Base-by-base conservation (phyloP, 2,797 vertebrate species). In the Calcarius lapponicus region DNA sequence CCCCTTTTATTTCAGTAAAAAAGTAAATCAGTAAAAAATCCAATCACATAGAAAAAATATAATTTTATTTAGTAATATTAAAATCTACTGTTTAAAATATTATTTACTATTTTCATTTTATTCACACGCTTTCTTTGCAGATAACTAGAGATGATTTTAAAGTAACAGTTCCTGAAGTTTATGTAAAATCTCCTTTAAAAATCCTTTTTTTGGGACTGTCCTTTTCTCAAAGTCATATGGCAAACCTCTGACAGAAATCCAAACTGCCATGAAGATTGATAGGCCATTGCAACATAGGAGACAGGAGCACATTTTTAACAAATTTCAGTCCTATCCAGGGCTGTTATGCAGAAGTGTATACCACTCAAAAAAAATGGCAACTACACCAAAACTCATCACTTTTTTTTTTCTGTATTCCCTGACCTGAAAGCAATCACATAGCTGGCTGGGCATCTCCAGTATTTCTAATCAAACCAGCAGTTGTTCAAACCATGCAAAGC, bases 221-320 rank as follows among this genome's bases (percentile, higher is more conserved):
- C 62, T 94, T 92, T 88, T 29, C 47, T 88, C 89, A 94, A 95
- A 90, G 85, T 92, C 79, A 65, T 47, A 57, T 28, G 67, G 69
- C 48, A 86, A 36, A 70, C 6, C 29, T 86, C 47, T 83, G 69
- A 62, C 54, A 29, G 79, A 83, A 92, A n/a, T 74, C 72, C 50
- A 43, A 54, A 31, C 66, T 73, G 87, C 58, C 0, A 0, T 17
- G 10, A 14, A 84, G 96, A 95, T 83, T 91, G 82, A 96, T 91
- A 70, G 54, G 31, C 42, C 19, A 10, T 26, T 60, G 48, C 36
- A 19, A 42, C n/a, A 8, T 0, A 51, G 82, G 70, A 72, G 87
- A 72, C 80, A 91, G 91, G n/a, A 90, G 36, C 58, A 81, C 26
- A 14, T 81, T 92, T 90, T 84, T 31, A 88, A 92, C 82, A 96